phyloP scores from a whole-genome alignment of 2,113 vertebrate genomes.

The Bubo bubo region DNA sequence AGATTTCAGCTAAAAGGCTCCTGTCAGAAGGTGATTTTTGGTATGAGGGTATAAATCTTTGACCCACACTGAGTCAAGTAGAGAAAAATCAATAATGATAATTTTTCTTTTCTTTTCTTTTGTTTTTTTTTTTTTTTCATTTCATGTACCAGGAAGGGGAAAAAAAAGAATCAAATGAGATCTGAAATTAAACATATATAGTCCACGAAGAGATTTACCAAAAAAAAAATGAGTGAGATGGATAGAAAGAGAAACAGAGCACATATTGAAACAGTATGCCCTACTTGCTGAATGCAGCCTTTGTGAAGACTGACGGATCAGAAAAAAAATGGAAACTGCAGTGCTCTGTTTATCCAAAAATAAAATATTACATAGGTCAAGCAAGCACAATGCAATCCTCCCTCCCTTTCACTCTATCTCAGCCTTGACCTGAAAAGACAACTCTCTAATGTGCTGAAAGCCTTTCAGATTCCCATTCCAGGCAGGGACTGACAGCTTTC shows the following conservation, averaged over 20 bases:
- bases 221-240: background rate
- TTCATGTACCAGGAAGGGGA: background rate
- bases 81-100: background rate
- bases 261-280: background rate
- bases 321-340: constrained; percentile 13
- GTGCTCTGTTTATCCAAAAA: constrained; percentile 56
- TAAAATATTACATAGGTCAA: constrained; percentile 61
- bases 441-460: constrained; percentile 14
- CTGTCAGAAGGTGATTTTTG: background rate
- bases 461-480: background rate
- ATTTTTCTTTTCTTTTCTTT: background rate
- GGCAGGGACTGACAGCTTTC: background rate
- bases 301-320: constrained; percentile 22
- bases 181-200: background rate
- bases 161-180: background rate
- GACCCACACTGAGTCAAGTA: background rate
- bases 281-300: constrained; percentile 51
- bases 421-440: constrained; percentile 45
- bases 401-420: background rate
- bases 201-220: background rate
- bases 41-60: constrained; percentile 3
- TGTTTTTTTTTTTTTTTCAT: background rate
- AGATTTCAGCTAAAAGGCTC: background rate
- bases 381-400: constrained; percentile 40
- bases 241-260: constrained; percentile 16